Base-by-base conservation (phyloP, 2,888 invertebrate genomes). In the Drymonia ruficornis region DNA sequence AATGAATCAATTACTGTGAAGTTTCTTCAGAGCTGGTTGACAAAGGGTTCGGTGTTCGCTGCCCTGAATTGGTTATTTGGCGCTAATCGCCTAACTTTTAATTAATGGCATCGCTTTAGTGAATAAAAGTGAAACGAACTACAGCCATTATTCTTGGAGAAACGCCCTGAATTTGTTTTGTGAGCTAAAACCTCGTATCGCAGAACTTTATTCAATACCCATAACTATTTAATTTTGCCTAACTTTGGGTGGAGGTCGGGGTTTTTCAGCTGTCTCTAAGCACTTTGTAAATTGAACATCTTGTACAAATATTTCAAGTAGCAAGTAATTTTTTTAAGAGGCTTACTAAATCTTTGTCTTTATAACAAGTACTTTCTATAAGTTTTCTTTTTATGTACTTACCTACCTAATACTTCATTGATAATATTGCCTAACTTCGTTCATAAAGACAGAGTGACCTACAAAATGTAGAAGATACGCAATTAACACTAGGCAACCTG, bases 31-130 rank as follows among this genome's bases (percentile, higher is more conserved):
- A 65, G 72, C 68, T 72, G 67, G 70, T 76, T 79, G 75, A 86
- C 80, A 83, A 85, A 82, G 79, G 80, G 74, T 68, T 62, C 52
- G 56, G 59, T 72, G 74, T 67, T 74, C 69, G 65, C 65, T 65
- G 70, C 67, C 67, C 68, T 72, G 75, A 81, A 80, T 80, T 77
- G 80, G 77, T 81, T 70, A 77, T 81, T 84, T 76, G 67, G 70
- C 77, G 80, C 76, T 87, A 87, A 89, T 88, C 83, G 78, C 78
- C 78, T 63, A 87, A 88, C 80, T 87, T 89, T 84, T 81, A 84
- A 86, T 85, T 81, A 85, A 88, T 83, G 78, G 73, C 74, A 69
- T 74, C 77, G 78, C 73, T 84, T 45, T 80, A 73, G 67, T 71
- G 70, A 72, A 77, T 81, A 80, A 83, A 83, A 83, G 72, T 80